These are phyloP conservation scores for Gobius niger DNA, from an alignment of 2,113 vertebrate species.

Conservation along the genomic window DNA sequence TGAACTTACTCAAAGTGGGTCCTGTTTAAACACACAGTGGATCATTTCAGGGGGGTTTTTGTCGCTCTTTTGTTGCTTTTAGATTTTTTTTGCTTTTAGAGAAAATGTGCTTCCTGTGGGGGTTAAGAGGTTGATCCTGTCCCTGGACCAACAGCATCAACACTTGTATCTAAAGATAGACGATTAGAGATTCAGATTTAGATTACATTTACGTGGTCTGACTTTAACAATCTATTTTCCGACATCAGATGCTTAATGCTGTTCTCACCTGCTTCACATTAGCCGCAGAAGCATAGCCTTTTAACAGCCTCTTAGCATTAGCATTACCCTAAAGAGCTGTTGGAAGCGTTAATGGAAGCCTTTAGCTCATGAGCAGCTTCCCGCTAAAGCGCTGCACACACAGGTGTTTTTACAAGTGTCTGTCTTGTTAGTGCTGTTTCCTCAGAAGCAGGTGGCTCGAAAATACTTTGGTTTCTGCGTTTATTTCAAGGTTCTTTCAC, in stretches of 20 bases:
- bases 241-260: no score
- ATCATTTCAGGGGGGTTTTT: neutral
- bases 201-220: no score
- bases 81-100: no score
- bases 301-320: slow-evolving; percentile 1
- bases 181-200: no score
- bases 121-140: no score
- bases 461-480: neutral
- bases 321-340: neutral
- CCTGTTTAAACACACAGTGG: no score
- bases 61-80: no score
- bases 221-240: no score
- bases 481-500: neutral
- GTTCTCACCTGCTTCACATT: no score
- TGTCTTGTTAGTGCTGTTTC: neutral
- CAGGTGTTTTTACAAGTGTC: neutral
- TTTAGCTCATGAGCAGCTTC: neutral
- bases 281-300: neutral
- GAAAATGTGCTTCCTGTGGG: no score
- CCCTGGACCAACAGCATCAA: no score
- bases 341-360: neutral
- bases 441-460: neutral
- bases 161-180: no score
- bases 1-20: neutral
- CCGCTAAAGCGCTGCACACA: neutral